These are phyloP conservation scores for Phytoseiulus persimilis DNA, from an alignment of 2,888 invertebrate species.

Conservation along the genomic window DNA sequence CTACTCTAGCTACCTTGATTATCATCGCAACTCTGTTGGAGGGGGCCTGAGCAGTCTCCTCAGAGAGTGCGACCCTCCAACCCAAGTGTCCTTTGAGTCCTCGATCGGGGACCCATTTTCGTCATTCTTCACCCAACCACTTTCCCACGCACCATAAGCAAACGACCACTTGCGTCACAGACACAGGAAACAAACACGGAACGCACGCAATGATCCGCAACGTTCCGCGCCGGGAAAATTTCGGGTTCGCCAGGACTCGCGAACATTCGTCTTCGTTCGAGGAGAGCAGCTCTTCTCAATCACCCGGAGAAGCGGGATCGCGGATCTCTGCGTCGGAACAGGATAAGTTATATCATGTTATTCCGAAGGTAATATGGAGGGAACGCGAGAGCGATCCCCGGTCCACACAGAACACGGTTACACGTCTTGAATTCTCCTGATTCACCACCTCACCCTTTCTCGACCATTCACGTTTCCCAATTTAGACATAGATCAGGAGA, in stretches of 20 bases:
- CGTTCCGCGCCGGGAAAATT: no score
- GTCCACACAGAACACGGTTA: background rate
- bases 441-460: background rate
- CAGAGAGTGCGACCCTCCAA: constrained; percentile 30
- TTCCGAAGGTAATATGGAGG: background rate
- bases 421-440: background rate
- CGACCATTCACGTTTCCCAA: background rate
- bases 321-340: background rate
- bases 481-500: background rate
- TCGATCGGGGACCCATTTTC: background rate
- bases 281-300: no score
- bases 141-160: constrained; percentile 5
- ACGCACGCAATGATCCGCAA: background rate
- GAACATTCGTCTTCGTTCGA: background rate
- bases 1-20: constrained; percentile 38
- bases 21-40: constrained; percentile 33
- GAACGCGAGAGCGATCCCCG: background rate
- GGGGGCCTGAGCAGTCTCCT: constrained; percentile 13
- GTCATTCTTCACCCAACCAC: constrained; percentile 5
- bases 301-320: background rate
- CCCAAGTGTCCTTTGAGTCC: constrained; percentile 38
- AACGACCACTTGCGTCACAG: background rate
- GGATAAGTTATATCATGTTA: background rate
- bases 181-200: background rate
- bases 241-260: background rate